Base-by-base conservation (phyloP, 2,113 vertebrate genomes). In the Gobius niger region DNA sequence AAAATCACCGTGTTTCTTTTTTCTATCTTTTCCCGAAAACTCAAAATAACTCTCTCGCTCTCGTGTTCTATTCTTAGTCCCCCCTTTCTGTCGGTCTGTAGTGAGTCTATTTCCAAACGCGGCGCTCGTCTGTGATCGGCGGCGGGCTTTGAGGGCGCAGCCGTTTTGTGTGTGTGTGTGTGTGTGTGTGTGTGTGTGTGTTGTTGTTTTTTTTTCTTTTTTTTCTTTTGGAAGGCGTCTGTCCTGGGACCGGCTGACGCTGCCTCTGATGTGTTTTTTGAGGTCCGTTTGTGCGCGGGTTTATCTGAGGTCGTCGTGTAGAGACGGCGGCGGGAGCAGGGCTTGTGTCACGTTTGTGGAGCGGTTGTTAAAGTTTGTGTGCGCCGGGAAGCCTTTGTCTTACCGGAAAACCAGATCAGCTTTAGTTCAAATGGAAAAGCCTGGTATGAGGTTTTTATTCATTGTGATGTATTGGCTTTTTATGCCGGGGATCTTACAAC, bases 271-370 rank as follows among this genome's bases (percentile, higher is more conserved):
- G 57, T 82, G 73, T 73, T 67, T 67, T 16, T 78, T 47, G 71
- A 78, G 73, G 71, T 71, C 44, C 75, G 73, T 6, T 34, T 63
- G 71, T 51, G 19, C 63, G 47, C 46, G 50, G 70, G 83, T 84
- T 85, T 70, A 77, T 72, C 78, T 66, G 62, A 78, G 82, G 84
- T 87, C 76, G 81, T 67, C 75, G 72, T 15, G 68, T 61, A 75
- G 52, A 69, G 72, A 65, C 57, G 74, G 75, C 24, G 24, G 24
- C 24, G 5, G 24, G 24, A 34, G 24, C 24, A 59, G 16, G 57
- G 34, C 40, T 47, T 12, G 19, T 18, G 84, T 67, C 69, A 70
- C 63, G 76, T 78, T 2, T 53, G 77, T 63, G 76, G n/a, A n/a
- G n/a, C n/a, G n/a, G n/a, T n/a, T n/a, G n/a, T n/a, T n/a, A n/a